These are phyloP conservation scores for Euspilapteryx auroguttella DNA, from an alignment of 2,888 invertebrate genomes.

Conservation along the genomic window DNA sequence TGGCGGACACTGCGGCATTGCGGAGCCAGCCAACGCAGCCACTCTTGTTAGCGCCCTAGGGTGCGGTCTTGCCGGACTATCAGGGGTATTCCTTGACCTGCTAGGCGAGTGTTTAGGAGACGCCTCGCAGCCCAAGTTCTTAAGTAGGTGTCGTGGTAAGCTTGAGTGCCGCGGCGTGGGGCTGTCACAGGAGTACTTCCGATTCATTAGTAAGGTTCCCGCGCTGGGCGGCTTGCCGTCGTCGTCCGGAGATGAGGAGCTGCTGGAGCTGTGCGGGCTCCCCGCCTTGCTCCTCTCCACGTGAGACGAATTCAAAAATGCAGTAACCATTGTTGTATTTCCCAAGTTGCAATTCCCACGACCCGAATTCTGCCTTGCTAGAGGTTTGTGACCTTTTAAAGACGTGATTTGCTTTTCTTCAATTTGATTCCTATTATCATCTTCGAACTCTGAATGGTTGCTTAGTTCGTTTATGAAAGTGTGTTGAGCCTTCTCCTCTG, in stretches of 20 bases:
- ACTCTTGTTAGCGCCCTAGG: conserved; percentile 65
- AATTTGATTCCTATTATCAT: conserved; percentile 50
- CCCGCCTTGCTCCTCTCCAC: conserved; percentile 32
- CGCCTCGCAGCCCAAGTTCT: conserved; percentile 37
- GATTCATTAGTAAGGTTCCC: conserved; percentile 43
- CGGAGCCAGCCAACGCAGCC: conserved; percentile 55
- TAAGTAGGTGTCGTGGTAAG: conserved; percentile 41
- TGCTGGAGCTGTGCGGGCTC: conserved; percentile 45
- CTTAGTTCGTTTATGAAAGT: conserved; percentile 50
- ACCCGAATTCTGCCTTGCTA: conserved; percentile 67
- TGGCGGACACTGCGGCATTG: conserved; percentile 75
- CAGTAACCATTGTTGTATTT: conserved; percentile 50
- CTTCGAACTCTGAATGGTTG: conserved; percentile 49
- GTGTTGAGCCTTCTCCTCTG: conserved; percentile 50
- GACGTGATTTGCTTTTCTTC: conserved; percentile 50
- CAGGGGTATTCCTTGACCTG: conserved; percentile 20
- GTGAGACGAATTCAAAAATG: conserved; percentile 46
- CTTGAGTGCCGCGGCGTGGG: conserved; percentile 48
- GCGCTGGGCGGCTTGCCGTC: conserved; percentile 26
- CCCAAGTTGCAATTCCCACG: conserved; percentile 30
- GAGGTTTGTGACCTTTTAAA: conserved; percentile 67
- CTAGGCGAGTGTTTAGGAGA: conserved; percentile 45
- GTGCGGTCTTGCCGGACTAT: conserved; percentile 60
- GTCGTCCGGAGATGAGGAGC: conserved; percentile 41
- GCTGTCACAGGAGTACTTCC: conserved; percentile 43